A percentile compares a stretch with the other conserved stretches of the same genome.
Evolutionary conservation across 1,140 invertebrate species (phyloP).

Genomic region (Drosophila burlai): DNA sequence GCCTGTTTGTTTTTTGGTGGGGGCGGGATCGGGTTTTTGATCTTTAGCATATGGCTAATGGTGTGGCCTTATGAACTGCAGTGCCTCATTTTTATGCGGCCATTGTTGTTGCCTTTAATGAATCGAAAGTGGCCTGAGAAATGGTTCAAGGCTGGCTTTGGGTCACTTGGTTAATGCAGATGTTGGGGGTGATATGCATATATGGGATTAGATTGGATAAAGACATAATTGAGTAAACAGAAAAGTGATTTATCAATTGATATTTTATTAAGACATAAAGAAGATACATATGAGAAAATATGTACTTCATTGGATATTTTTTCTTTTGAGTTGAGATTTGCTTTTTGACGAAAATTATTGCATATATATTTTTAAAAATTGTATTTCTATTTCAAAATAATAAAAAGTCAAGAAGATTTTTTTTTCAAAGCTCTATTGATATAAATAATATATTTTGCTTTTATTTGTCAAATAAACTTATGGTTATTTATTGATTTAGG

Average conservation of each 20-base stretch:
- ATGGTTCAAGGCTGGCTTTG: constrained; percentile 40
- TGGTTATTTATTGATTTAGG: background rate
- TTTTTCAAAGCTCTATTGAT: background rate
- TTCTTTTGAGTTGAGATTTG: background rate
- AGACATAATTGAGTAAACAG: background rate
- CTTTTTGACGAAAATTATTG: background rate
- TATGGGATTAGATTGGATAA: background rate
- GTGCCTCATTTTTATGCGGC: constrained; percentile 37
- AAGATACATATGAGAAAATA: background rate
- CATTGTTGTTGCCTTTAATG: constrained; percentile 20
- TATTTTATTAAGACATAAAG: background rate
- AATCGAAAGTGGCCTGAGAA: constrained; percentile 41
- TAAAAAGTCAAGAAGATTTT: background rate
- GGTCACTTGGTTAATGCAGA: constrained; percentile 20
- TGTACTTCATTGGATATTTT: background rate
- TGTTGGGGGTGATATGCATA: constrained; percentile 6
- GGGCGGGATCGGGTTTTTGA: constrained; percentile 56
- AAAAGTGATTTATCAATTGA: constrained; percentile 5
- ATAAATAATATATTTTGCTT: background rate
- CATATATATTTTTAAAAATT: background rate
- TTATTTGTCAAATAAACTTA: background rate
- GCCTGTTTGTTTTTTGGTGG: constrained; percentile 18
- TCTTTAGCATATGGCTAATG: constrained; percentile 73
- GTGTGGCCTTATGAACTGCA: constrained; percentile 44
- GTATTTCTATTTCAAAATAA: background rate